Base-by-base conservation (phyloP, 2,113 vertebrate species). In the Anguilla rostrata region DNA sequence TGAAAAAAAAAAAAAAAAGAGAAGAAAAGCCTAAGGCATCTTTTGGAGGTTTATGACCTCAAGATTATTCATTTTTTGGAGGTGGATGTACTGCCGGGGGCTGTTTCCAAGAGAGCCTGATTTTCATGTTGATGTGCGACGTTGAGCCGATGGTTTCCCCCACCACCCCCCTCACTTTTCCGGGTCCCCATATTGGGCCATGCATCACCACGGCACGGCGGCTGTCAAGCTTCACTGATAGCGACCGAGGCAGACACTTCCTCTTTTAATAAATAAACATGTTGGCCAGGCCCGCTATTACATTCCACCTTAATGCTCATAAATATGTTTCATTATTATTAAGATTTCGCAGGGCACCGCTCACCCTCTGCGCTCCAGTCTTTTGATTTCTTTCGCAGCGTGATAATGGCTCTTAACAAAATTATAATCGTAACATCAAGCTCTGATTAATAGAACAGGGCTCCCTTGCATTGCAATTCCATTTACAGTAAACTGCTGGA, bases 71-170 rank as follows among this genome's bases (percentile, higher is more conserved):
- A 92, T 92, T 93, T 93, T 94, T 95, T 91, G 88, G 90, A 91
- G 92, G 92, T 83, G 90, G 91, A 92, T 94, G 94, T 95, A 93
- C 90, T 84, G 93, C 94, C 91, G 15, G 26, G 60, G 92, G 95
- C 94, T 94, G 89, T 94, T 95, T 95, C 93, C 91, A 89, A 91
- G 93, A 91, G 94, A 89, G 94, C 94, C 91, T 93, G 95, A 95
- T 96, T 96, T 96, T 96, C 96, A 96, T 96, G 93, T 94, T 95
- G 94, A 96, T 95, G 94, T 93, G 94, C 90, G 87, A 93, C 89
- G 94, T 93, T 92, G 93, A 93, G 91, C 90, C 41, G 63, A 60
- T 56, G 83, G 60, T 84, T 87, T 87, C 84, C 84, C 83, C 82
- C 91, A 34, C 34, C 34, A 92, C 34, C 34, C 34, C 34, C 34